A percentile compares a stretch with the other conserved stretches of the same genome.
These are phyloP conservation scores for Micronycteris hirsuta DNA, from an alignment of 2,113 vertebrate genomes.

Conservation along the genomic window DNA sequence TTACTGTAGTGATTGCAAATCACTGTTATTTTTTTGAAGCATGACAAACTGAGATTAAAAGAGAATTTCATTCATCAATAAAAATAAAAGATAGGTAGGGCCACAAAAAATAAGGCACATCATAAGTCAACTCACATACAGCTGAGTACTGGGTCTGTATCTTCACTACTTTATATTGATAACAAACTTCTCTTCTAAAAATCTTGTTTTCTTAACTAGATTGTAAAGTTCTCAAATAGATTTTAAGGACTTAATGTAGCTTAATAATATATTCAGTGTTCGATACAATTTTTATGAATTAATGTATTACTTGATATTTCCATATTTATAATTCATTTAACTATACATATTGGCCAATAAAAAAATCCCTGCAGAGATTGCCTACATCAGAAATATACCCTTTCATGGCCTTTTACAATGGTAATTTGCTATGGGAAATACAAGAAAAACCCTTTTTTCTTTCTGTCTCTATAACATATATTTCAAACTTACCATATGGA, in stretches of 20 bases:
- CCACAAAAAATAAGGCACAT: neutral
- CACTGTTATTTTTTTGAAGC: neutral
- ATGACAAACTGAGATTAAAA: neutral
- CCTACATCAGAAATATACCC: neutral
- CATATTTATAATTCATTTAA: neutral
- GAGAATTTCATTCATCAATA: neutral
- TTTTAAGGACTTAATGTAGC: neutral
- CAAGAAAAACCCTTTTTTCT: neutral
- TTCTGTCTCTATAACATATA: neutral
- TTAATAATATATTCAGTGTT: neutral
- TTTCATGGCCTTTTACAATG: neutral
- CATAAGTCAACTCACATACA: neutral
- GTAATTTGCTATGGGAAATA: neutral
- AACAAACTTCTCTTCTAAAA: neutral
- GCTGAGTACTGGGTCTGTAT: neutral
- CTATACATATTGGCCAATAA: neutral
- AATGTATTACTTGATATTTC: neutral
- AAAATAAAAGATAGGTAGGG: neutral
- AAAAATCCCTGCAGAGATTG: neutral
- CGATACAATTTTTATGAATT: neutral
- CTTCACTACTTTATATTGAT: neutral
- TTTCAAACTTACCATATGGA: neutral
- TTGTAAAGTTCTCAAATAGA: neutral
- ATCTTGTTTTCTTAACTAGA: neutral
- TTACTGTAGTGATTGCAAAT: neutral